phyloP scores from a whole-genome alignment of 1,140 invertebrate genomes.

The Muscidifurax raptorellus region DNA sequence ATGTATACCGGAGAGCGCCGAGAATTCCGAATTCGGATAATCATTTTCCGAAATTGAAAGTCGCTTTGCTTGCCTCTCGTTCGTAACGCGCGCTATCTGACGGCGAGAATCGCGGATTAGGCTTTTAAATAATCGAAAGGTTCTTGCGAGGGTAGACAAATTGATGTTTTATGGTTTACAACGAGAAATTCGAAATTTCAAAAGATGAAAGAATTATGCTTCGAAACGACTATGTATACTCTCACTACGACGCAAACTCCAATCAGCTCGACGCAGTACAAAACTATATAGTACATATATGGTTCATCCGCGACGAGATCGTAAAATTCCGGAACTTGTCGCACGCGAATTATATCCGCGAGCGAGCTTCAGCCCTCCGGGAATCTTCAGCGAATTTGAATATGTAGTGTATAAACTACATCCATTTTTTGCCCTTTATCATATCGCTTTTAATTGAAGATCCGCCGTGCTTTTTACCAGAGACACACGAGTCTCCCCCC shows the following conservation, averaged over 20 bases:
- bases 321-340: slow-evolving; percentile 5
- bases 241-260: background rate
- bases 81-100: background rate
- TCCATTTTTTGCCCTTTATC: slow-evolving; percentile 39
- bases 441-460: slow-evolving; percentile 45
- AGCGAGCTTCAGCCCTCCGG: background rate
- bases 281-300: no score
- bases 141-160: no score
- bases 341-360: background rate
- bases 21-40: slow-evolving; percentile 45
- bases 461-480: slow-evolving; percentile 20
- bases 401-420: slow-evolving; percentile 25
- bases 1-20: background rate
- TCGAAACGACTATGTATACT: background rate
- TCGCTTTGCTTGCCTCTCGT: slow-evolving; percentile 7
- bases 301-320: background rate
- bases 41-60: slow-evolving; percentile 51
- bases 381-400: slow-evolving; percentile 48
- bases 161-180: no score
- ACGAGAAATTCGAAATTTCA: no score
- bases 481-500: no score
- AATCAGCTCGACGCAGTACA: background rate
- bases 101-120: background rate
- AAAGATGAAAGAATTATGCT: background rate
- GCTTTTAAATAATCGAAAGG: background rate